Base-by-base conservation (phyloP, 37 sponge, comb jelly and placozoan genomes). In the Diacarnus erythraeanus region DNA sequence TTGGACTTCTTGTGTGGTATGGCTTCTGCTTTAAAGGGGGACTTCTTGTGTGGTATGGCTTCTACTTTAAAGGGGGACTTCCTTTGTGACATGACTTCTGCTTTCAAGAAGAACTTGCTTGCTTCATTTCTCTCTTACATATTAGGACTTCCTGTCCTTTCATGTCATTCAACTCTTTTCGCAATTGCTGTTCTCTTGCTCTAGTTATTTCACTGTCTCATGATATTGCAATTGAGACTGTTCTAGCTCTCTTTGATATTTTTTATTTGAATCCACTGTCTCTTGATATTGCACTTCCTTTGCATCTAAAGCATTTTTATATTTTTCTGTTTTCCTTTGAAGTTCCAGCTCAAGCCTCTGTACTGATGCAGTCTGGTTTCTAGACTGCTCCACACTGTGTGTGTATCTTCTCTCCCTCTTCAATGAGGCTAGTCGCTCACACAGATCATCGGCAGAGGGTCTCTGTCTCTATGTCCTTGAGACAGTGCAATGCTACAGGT, bases 391-490 rank as follows among this genome's bases (percentile, higher is more conserved):
- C 51, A 47, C 51, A 47, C 51, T 47, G 51, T 47, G 51, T 47
- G 51, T 47, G 51, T 47, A 47, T 12, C 51, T 47, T 65, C 35
- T 31, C 31, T 31, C 31, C 34, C 66, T 65, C 31, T 65, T 65
- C 66, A 65, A 10, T 31, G 31, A 30, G 9, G 66, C 34, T 31
- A 65, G 27, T 65, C 66, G 27, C 33, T 65, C 66, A 31, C 66
- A 65, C 34, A 65, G 27, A 17, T 65, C 31, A 30, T 65, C 66
- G 27, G 66, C 66, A 3, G 66, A 31, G 17, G 34, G 31, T 65
- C 66, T 65, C 34, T 65, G 35, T 30, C 33, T 57, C 42, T 5
- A 57, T 38, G 72, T 80, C 81, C 51, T 34, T 44, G 21, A 80
- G 21, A 47, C 81, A 80, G 42, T 36, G 10, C 6, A 80, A 6